phyloP scores from a whole-genome alignment of 23 tunicate species.

The Oikopleura vanhoeffeni region DNA sequence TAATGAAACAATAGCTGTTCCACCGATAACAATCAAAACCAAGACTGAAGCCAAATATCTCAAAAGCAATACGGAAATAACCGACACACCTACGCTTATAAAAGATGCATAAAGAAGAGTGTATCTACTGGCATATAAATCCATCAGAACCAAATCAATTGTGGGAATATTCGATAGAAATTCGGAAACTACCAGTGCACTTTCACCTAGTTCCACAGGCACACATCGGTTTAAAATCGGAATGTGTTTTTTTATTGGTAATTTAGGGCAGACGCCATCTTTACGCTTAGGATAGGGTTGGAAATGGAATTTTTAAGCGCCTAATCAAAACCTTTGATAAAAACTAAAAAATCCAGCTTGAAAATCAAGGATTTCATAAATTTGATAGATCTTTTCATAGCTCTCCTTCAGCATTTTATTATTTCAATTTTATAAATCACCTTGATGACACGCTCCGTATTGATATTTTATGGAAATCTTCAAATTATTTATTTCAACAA shows the following conservation, averaged over 20 bases:
- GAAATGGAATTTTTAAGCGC: too few relatives aligned
- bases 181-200: background rate
- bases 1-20: background rate
- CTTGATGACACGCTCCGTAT: too few relatives aligned
- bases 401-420: background rate
- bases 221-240: background rate
- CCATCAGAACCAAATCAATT: background rate
- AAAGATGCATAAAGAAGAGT: background rate
- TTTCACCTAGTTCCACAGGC: background rate
- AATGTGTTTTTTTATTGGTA: background rate
- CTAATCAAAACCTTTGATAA: too few relatives aligned
- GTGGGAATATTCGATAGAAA: background rate
- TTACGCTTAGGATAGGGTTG: background rate
- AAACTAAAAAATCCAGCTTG: too few relatives aligned
- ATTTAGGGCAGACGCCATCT: background rate
- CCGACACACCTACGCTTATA: background rate
- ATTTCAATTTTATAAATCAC: too few relatives aligned
- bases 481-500: too few relatives aligned
- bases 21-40: background rate
- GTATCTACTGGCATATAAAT: background rate
- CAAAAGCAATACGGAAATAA: background rate
- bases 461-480: too few relatives aligned
- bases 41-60: background rate
- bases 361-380: too few relatives aligned
- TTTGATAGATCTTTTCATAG: background rate